Percentiles rank a stretch among this genome's conserved stretches.
Conservation (phyloP, 2,888 invertebrate genomes). For the Agonopterix subpropinquella region DNA sequence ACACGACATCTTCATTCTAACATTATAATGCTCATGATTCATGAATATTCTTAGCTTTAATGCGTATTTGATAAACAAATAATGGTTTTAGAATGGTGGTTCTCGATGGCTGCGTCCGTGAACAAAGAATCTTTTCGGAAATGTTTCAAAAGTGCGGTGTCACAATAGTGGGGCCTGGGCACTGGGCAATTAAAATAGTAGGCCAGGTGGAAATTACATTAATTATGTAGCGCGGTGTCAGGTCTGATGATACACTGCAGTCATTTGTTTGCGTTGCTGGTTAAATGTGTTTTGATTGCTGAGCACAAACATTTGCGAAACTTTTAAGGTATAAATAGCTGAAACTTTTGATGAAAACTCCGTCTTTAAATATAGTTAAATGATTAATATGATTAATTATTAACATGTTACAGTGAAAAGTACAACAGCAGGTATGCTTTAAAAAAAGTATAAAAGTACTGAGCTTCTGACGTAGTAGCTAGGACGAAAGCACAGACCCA, state of each 20-base stretch:
- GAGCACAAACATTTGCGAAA: constrained; percentile 11
- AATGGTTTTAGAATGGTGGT: constrained; percentile 43
- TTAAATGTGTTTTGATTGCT: constrained; percentile 39
- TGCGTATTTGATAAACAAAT: constrained; percentile 73
- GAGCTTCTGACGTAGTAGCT: too few species aligned
- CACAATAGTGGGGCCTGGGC: constrained; percentile 36
- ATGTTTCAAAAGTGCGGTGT: constrained; percentile 67
- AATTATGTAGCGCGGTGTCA: constrained; percentile 61
- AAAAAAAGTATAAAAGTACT: too few species aligned
- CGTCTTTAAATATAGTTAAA: too few species aligned
- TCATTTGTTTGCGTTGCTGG: constrained; percentile 54
- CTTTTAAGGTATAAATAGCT: not conserved
- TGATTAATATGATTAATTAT: too few species aligned
- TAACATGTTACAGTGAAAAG: too few species aligned
- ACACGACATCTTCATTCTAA: constrained; percentile 68
- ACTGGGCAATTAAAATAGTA: constrained; percentile 69
- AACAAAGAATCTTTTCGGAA: constrained; percentile 65
- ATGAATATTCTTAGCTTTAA: constrained; percentile 49
- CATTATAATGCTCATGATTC: constrained; percentile 38
- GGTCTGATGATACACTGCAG: constrained; percentile 54
- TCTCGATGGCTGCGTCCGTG: constrained; percentile 54
- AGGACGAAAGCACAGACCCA: too few species aligned
- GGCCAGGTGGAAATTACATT: constrained; percentile 71
- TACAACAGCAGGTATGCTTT: too few species aligned
- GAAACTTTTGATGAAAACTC: too few species aligned